phyloP scores from a whole-genome alignment of 2,113 vertebrate genomes.

The Sinocyclocheilus anophthalmus region DNA sequence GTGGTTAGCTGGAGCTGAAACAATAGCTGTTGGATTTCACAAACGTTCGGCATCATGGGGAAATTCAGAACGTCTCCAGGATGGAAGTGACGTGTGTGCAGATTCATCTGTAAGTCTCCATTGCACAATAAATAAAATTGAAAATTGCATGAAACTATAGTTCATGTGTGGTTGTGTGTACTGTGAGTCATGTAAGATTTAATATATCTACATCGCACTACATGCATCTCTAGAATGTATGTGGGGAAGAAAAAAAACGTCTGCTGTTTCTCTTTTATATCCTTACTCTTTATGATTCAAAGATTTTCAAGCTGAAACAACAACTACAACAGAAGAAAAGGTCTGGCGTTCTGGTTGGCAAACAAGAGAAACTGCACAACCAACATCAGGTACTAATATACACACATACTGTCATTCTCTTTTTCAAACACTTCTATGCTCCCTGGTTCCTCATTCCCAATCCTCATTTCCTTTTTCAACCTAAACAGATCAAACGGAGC shows the following conservation, averaged over 20 bases:
- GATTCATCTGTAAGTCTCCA: neutral
- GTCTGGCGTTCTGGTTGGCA: conserved; percentile 75
- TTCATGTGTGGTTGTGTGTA: neutral
- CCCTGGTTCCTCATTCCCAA: neutral
- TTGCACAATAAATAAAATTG: neutral
- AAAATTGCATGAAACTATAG: neutral
- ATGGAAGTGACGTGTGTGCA: conserved; percentile 68
- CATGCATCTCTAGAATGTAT: neutral
- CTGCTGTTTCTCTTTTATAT: neutral
- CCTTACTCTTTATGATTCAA: conserved; percentile 29
- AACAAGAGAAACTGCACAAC: conserved; percentile 75
- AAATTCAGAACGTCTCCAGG: conserved; percentile 81
- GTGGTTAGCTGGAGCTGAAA: conserved; percentile 77
- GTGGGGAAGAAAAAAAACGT: neutral
- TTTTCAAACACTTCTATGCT: neutral
- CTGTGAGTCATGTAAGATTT: neutral
- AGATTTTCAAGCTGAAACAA: conserved; percentile 87
- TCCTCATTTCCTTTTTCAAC: conserved; percentile 26
- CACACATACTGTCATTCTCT: neutral
- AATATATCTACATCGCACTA: neutral
- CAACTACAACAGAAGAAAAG: conserved; percentile 80
- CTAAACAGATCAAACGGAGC: neutral
- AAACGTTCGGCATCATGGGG: conserved; percentile 88
- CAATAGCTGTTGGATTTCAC: conserved; percentile 70
- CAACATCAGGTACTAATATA: conserved; percentile 66